Evolutionary conservation across 2,797 vertebrate species (phyloP).

Genomic region (Diceros bicornis): DNA sequence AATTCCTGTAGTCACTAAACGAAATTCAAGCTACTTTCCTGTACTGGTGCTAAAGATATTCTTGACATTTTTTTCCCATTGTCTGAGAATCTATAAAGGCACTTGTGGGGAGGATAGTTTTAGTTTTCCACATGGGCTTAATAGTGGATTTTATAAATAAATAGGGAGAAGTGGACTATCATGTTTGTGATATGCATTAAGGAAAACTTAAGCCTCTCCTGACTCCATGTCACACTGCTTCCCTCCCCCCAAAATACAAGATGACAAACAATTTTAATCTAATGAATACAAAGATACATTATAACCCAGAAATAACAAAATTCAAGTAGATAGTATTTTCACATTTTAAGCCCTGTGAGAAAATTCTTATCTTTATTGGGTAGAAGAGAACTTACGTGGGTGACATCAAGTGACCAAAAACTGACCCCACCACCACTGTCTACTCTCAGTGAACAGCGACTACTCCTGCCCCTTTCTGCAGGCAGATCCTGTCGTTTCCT

Average conservation of each 20-base stretch:
- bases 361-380: not conserved
- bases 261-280: not conserved
- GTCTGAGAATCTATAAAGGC: not conserved
- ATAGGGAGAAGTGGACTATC: not conserved
- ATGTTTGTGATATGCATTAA: not conserved
- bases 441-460: not conserved
- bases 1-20: not conserved
- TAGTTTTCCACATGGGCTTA: not conserved
- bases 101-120: not conserved
- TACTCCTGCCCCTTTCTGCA: not conserved
- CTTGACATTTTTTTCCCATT: not conserved
- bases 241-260: accelerated
- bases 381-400: not conserved
- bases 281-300: not conserved
- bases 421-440: not conserved
- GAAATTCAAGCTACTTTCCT: not conserved
- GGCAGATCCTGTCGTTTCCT: not conserved
- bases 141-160: not conserved
- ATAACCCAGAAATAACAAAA: not conserved
- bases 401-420: not conserved
- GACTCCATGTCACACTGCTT: not conserved
- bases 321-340: not conserved
- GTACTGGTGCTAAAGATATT: not conserved
- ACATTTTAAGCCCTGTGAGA: not conserved
- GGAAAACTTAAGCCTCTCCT: not conserved